phyloP scores from a whole-genome alignment of 2,888 invertebrate genomes.

The Coelinius sp. region DNA sequence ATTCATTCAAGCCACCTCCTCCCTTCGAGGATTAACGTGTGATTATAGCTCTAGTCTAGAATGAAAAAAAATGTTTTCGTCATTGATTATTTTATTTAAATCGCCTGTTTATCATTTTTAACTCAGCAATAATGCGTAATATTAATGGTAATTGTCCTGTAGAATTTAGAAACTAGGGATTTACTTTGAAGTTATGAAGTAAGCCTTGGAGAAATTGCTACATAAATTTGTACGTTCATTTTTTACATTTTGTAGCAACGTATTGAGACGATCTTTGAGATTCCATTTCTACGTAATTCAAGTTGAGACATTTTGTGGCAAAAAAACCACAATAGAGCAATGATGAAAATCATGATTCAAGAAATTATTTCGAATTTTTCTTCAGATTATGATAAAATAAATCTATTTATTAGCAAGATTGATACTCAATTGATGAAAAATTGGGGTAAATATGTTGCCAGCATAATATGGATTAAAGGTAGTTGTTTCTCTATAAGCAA shows the following conservation, averaged over 20 bases:
- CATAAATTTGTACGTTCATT: background rate
- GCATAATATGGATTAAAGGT: constrained; percentile 2
- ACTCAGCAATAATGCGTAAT: constrained; percentile 43
- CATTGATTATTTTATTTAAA: constrained; percentile 33
- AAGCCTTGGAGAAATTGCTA: background rate
- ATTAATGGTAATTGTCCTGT: constrained; percentile 51
- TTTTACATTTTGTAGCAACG: constrained; percentile 16
- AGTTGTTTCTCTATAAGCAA: background rate
- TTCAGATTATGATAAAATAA: constrained; percentile 2
- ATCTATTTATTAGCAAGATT: background rate
- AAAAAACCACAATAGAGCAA: background rate
- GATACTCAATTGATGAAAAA: background rate
- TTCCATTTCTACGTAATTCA: constrained; percentile 16
- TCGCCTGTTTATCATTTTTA: constrained; percentile 29
- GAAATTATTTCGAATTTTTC: background rate
- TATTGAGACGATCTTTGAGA: background rate
- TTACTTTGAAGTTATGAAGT: constrained; percentile 24
- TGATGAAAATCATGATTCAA: background rate
- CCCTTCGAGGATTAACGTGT: constrained; percentile 50
- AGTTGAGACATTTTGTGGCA: background rate
- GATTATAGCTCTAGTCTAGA: constrained; percentile 64
- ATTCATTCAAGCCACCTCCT: constrained; percentile 27
- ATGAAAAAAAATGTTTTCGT: constrained; percentile 39
- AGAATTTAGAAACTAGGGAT: constrained; percentile 43
- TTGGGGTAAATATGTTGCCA: background rate